phyloP scores from a whole-genome alignment of 1,140 invertebrate genomes.

The Ruditapes philippinarum region DNA sequence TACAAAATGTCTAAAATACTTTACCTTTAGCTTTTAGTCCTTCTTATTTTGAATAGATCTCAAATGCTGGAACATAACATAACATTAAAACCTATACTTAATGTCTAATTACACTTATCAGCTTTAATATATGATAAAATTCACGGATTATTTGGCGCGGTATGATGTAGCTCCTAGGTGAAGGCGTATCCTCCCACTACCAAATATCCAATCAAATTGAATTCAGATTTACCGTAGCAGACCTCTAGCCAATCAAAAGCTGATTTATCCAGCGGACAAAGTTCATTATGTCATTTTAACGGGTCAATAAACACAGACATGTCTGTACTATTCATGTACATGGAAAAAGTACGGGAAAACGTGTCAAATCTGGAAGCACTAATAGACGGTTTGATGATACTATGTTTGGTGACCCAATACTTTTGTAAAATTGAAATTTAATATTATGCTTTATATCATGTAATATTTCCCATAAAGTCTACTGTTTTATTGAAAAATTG shows the following conservation, averaged over 20 bases:
- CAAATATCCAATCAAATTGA: constrained; percentile 72
- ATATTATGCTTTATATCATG: too few species aligned
- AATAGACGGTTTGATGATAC: background rate
- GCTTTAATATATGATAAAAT: background rate
- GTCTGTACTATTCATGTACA: constrained; percentile 68
- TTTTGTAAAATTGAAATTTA: too few species aligned
- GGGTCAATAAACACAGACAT: constrained; percentile 71
- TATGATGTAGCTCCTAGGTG: constrained; percentile 74
- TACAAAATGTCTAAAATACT: background rate
- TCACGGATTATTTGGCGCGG: constrained; percentile 80
- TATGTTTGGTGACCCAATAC: too few species aligned
- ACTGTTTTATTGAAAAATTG: background rate
- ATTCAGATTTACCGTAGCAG: background rate
- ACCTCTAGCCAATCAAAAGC: constrained; percentile 71
- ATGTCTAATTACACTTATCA: background rate
- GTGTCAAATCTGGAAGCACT: constrained; percentile 45
- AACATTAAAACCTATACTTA: background rate
- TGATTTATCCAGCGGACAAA: constrained; percentile 21
- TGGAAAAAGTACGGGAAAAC: constrained; percentile 65
- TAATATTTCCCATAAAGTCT: background rate
- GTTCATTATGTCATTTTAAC: constrained; percentile 39
- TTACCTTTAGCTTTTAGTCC: constrained; percentile 11
- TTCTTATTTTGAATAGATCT: background rate
- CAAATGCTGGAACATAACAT: background rate
- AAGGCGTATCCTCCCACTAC: constrained; percentile 71